phyloP scores from a whole-genome alignment of 2,797 vertebrate species.

The Schizopygopsis pylzovi region DNA sequence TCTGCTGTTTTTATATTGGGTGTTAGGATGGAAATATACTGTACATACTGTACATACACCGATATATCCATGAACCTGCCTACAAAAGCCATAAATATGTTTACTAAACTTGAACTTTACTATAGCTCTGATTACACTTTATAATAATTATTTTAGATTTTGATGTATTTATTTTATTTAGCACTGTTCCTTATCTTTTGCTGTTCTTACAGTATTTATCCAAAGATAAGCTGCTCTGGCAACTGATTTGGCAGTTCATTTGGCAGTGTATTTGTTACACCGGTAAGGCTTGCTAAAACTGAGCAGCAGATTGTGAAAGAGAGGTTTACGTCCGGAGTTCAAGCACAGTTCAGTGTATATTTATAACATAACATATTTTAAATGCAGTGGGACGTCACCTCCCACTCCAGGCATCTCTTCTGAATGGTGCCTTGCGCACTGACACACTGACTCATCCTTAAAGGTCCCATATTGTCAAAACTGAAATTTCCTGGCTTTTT shows the following conservation, averaged over 20 bases:
- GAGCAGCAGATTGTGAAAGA: slow-evolving; percentile 17
- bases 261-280: not conserved
- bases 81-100: not conserved
- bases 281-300: not conserved
- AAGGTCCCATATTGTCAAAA: no score
- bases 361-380: slow-evolving; percentile 41
- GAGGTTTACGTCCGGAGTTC: slow-evolving; percentile 27
- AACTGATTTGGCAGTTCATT: not conserved
- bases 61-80: not conserved
- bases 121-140: not conserved
- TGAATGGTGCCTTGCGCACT: slow-evolving; percentile 41
- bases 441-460: slow-evolving; percentile 50
- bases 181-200: not conserved
- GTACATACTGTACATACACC: not conserved
- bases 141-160: no score
- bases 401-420: slow-evolving; percentile 36
- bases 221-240: not conserved
- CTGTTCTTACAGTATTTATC: slow-evolving; percentile 2
- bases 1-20: not conserved
- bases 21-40: not conserved
- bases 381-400: slow-evolving; percentile 27
- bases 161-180: not conserved
- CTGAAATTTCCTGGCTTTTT: no score
- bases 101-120: not conserved
- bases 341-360: slow-evolving; percentile 47